Percentiles rank a stretch among this genome's conserved stretches.
These are phyloP conservation scores for Ictalurus punctatus DNA, from an alignment of 2,113 vertebrate species.

Conservation along the genomic window DNA sequence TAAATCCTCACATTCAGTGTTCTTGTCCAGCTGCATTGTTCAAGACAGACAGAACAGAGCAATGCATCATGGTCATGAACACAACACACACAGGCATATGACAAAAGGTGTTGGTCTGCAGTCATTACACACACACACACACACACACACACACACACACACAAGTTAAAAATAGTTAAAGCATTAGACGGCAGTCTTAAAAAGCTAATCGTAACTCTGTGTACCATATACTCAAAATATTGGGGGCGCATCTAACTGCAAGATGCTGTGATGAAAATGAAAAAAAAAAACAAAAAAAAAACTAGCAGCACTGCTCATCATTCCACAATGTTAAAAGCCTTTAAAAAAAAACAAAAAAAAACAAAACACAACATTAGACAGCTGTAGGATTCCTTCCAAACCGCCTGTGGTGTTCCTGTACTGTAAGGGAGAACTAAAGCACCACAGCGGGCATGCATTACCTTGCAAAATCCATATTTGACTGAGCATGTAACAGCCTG, in stretches of 20 bases:
- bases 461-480: neutral
- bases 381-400: neutral
- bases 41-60: neutral
- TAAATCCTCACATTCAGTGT: neutral
- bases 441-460: neutral
- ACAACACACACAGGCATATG: constrained; percentile 1
- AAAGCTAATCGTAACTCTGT: neutral
- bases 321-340: neutral
- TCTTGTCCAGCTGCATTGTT: neutral
- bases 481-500: neutral
- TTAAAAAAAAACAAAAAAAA: neutral
- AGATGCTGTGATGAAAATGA: neutral
- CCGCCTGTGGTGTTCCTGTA: neutral
- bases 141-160: constrained; percentile 41
- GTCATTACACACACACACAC: neutral
- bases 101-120: neutral
- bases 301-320: neutral
- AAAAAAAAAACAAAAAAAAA: neutral
- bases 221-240: neutral
- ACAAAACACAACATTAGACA: neutral
- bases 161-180: neutral
- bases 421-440: neutral
- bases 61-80: constrained; percentile 27
- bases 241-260: neutral
- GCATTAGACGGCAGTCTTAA: neutral